These are phyloP conservation scores for Clarias magur DNA, from an alignment of 2,113 vertebrate species.

Conservation along the genomic window DNA sequence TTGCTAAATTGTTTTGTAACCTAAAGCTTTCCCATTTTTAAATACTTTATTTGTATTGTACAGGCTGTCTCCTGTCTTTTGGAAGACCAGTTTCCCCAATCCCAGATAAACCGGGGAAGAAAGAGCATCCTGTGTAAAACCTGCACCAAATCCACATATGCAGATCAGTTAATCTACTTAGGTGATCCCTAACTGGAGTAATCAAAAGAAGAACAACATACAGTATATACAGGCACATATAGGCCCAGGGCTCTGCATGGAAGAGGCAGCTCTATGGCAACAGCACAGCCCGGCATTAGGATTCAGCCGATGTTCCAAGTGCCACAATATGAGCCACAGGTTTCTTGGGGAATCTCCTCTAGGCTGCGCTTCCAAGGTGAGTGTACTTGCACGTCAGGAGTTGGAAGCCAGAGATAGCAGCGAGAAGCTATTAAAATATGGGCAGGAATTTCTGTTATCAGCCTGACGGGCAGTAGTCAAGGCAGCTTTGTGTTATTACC, in stretches of 20 bases:
- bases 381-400: constrained; percentile 77
- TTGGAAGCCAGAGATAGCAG: constrained; percentile 81
- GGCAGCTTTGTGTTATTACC: constrained; percentile 80
- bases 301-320: constrained; percentile 52
- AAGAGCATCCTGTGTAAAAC: too few species aligned
- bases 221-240: background rate
- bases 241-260: constrained; percentile 36
- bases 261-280: constrained; percentile 47
- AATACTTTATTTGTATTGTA: too few species aligned
- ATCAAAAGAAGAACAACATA: too few species aligned
- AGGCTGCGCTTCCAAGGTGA: constrained; percentile 80
- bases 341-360: constrained; percentile 76
- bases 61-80: too few species aligned
- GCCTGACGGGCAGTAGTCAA: constrained; percentile 71
- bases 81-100: too few species aligned
- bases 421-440: constrained; percentile 87
- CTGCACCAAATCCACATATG: too few species aligned
- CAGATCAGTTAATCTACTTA: too few species aligned
- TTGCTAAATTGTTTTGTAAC: too few species aligned
- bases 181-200: too few species aligned
- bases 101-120: too few species aligned
- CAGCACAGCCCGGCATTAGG: constrained; percentile 49
- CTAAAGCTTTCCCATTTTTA: too few species aligned
- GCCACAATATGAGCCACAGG: constrained; percentile 57
- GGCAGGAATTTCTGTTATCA: constrained; percentile 75